Base-by-base conservation (phyloP, 2,113 vertebrate genomes). In the Chroicocephalus ridibundus region DNA sequence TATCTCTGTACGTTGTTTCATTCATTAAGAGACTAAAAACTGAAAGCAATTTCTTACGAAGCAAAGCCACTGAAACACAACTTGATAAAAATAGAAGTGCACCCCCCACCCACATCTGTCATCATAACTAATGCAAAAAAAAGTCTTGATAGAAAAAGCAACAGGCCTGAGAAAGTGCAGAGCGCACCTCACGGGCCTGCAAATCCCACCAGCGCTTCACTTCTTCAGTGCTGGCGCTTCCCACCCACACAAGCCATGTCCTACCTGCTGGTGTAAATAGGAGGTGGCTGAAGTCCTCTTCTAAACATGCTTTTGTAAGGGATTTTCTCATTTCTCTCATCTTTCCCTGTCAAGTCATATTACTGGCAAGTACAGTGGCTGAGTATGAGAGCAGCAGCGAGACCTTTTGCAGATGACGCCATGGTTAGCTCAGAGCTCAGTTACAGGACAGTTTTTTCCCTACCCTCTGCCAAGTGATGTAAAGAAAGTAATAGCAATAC, bases 11-110 rank as follows among this genome's bases (percentile, higher is more conserved):
- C 0, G 0, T 16, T 47, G 24, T 52, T 90, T 87, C 69, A 71
- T 55, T 90, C 70, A 87, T 91, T 93, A 84, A 79, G 84, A 79
- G 22, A 70, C 13, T 65, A 31, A 91, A 90, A 95, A 62, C 61
- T 22, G n/a, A 83, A 71, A 86, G 51, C 32, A 24, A 80, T 74
- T 85, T 77, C 62, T 70, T 83, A 71, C 11, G 29, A 96, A 74
- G 19, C 26, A 16, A 75, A 84, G 38, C 38, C 32, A 47, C 13
- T 12, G 15, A 91, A 91, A 71, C 13, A 51, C 15, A 51, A 46
- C 42, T 70, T 54, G 72, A 54, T 62, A 83, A 75, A 93, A 88
- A 82, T 0, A 49, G 25, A 71, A 70, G 26, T 2, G 1, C 51
- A 68, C 47, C 65, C 69, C 47, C 84, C 68, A 64, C 47, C 32